Evolutionary conservation across 1,140 invertebrate species (phyloP).

Genomic region (Drosophila sp.): DNA sequence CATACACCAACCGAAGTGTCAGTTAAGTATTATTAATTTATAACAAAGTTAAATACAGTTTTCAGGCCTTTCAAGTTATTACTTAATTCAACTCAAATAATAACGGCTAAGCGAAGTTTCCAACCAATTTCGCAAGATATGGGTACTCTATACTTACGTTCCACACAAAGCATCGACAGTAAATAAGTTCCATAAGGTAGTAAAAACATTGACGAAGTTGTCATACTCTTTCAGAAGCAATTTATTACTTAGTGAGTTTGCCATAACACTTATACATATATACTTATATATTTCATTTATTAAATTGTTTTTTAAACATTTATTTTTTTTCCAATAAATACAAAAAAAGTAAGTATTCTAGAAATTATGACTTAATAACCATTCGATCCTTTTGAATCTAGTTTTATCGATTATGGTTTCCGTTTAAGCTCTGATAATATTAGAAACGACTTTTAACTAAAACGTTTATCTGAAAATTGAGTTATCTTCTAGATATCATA

Average conservation of each 20-base stretch:
- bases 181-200: conserved; percentile 51
- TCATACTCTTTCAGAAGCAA: conserved; percentile 26
- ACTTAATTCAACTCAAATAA: not conserved
- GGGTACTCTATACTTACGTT: conserved; percentile 11
- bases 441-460: too few relatives aligned
- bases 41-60: too few relatives aligned
- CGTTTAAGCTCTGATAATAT: too few relatives aligned
- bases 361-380: too few relatives aligned
- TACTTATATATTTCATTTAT: not conserved
- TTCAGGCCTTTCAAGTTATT: not conserved
- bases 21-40: too few relatives aligned
- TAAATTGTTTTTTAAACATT: not conserved
- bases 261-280: not conserved
- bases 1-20: too few relatives aligned
- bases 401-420: too few relatives aligned
- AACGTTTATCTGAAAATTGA: too few relatives aligned
- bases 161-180: not conserved
- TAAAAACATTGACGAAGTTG: conserved; percentile 30
- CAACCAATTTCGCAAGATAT: conserved; percentile 19
- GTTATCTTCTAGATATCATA: too few relatives aligned
- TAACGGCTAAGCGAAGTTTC: not conserved
- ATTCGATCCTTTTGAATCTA: too few relatives aligned
- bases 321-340: not conserved
- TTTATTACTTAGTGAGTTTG: conserved; percentile 11
- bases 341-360: too few relatives aligned